Conservation (phyloP, 2,888 invertebrate genomes). For the Leistus spinibarbis region DNA sequence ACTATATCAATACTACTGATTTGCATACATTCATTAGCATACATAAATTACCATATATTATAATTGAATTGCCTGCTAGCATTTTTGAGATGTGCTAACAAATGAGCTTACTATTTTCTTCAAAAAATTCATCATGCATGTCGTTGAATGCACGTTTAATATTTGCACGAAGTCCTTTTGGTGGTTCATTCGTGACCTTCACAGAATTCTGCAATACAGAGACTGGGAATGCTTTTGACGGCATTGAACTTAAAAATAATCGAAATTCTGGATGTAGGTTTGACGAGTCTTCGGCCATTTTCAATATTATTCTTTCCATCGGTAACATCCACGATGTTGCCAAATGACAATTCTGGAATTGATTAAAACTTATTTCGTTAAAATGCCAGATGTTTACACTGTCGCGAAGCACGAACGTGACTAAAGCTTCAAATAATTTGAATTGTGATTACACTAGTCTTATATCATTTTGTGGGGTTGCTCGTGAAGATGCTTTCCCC, state of each 20-base stretch:
- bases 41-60: no score
- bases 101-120: conserved; percentile 68
- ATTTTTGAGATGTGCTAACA: no score
- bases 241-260: conserved; percentile 89
- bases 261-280: conserved; percentile 76
- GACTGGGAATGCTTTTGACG: conserved; percentile 83
- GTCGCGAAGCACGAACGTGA: no score
- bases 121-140: conserved; percentile 79
- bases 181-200: conserved; percentile 94
- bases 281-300: conserved; percentile 69
- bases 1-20: no score
- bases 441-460: no score
- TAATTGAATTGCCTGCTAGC: no score
- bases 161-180: conserved; percentile 89
- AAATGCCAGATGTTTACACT: no score
- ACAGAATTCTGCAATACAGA: conserved; percentile 91
- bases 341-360: conserved; percentile 85
- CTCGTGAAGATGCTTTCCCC: no score
- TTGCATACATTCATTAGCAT: no score
- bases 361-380: no score
- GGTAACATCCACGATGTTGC: conserved; percentile 92
- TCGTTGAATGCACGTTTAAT: conserved; percentile 82
- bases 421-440: no score
- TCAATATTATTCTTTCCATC: conserved; percentile 79
- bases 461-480: no score